Conservation (phyloP, 2,113 vertebrate species). For the Petromus typicus region DNA sequence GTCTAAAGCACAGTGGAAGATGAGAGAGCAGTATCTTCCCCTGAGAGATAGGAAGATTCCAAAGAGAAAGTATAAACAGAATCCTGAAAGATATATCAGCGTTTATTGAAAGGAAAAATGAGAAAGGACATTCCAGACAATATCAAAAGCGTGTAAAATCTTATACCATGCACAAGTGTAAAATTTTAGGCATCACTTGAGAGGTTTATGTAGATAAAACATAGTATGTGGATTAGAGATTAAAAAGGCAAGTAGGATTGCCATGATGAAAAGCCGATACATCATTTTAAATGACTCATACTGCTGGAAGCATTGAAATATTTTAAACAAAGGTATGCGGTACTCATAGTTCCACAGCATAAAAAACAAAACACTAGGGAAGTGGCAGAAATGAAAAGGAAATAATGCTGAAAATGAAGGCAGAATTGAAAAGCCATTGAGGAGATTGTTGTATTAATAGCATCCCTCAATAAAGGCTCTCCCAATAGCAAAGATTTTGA, state of each 20-base stretch:
- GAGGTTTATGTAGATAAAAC: background rate
- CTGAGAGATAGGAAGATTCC: background rate
- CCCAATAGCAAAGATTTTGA: background rate
- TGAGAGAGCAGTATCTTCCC: background rate
- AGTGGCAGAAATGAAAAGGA: background rate
- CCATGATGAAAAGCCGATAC: background rate
- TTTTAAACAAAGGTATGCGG: background rate
- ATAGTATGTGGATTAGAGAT: background rate
- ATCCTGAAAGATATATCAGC: constrained; percentile 1
- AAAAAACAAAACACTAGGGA: background rate
- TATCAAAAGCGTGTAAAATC: background rate
- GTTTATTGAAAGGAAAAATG: background rate
- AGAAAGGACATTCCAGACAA: background rate
- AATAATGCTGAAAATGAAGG: background rate
- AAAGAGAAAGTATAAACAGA: background rate
- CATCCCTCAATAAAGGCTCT: background rate
- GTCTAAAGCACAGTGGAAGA: background rate
- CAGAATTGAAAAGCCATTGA: background rate
- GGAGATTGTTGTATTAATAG: background rate
- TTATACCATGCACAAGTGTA: background rate
- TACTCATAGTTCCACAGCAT: background rate
- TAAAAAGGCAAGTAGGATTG: background rate
- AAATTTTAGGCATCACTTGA: background rate
- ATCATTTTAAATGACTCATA: background rate
- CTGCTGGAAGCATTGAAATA: background rate